A percentile compares a stretch with the other conserved stretches of the same genome.
Evolutionary conservation across 2,113 vertebrate species (phyloP).

Genomic region (Athene cunicularia): DNA sequence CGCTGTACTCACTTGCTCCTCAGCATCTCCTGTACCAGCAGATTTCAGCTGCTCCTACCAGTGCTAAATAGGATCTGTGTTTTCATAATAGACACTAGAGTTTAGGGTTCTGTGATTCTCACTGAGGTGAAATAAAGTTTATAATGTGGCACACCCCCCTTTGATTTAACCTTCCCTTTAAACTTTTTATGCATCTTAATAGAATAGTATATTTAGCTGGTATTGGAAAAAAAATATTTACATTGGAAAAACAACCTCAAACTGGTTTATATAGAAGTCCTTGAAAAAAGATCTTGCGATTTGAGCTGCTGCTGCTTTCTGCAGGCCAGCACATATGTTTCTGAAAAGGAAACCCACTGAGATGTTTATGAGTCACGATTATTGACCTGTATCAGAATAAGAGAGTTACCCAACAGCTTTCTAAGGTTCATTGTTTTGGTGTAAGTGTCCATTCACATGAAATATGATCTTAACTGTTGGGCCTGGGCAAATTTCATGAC

Average conservation of each 20-base stretch:
- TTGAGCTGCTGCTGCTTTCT: slow-evolving; percentile 10
- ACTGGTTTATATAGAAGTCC: neutral
- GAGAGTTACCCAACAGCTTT: slow-evolving; percentile 11
- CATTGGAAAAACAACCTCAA: neutral
- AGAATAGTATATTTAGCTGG: neutral
- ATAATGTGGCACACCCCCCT: neutral
- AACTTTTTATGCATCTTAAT: neutral
- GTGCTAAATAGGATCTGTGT: neutral
- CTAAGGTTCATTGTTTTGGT: slow-evolving; percentile 21
- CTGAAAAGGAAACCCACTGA: neutral
- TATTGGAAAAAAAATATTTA: neutral
- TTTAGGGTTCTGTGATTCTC: neutral
- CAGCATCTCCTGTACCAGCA: neutral
- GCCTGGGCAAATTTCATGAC: slow-evolving; percentile 16
- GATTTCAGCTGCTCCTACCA: neutral
- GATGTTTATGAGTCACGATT: slow-evolving; percentile 29
- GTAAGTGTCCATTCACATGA: slow-evolving; percentile 12
- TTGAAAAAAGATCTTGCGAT: neutral
- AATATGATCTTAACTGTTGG: neutral
- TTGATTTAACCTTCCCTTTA: neutral
- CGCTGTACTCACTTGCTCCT: neutral
- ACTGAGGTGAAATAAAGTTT: neutral
- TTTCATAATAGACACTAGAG: neutral
- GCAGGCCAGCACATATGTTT: neutral
- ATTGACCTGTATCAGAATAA: slow-evolving; percentile 27